A percentile compares a stretch with the other conserved stretches of the same genome.
Evolutionary conservation across 1,140 invertebrate genomes (phyloP).

Genomic region (Penaeus japonicus): DNA sequence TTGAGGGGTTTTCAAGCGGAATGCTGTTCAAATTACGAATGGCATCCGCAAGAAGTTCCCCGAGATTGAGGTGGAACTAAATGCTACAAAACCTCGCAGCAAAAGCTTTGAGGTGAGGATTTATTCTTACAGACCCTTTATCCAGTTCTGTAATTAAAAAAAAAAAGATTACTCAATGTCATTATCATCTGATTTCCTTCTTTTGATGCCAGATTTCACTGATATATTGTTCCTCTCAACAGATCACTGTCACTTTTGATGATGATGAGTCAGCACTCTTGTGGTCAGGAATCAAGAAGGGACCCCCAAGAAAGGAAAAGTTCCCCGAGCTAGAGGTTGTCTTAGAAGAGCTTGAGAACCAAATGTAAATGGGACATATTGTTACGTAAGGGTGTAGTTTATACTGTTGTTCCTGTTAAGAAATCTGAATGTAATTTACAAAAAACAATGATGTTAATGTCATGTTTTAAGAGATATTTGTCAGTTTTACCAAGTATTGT

Average conservation of each 20-base stretch:
- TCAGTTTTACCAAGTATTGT: too few relatives aligned
- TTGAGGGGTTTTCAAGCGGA: slow-evolving; percentile 47
- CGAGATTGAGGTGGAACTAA: slow-evolving; percentile 42
- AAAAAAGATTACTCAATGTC: background rate
- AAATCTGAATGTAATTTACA: too few relatives aligned
- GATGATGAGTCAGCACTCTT: slow-evolving; percentile 32
- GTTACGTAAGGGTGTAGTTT: too few relatives aligned
- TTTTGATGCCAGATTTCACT: background rate
- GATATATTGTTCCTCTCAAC: background rate
- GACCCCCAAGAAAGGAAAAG: slow-evolving; percentile 43
- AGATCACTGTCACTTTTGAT: slow-evolving; percentile 40
- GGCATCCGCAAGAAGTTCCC: slow-evolving; percentile 42
- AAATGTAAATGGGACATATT: background rate
- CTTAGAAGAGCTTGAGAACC: slow-evolving; percentile 13
- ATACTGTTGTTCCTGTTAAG: too few relatives aligned
- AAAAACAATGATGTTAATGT: too few relatives aligned
- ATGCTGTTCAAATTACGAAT: slow-evolving; percentile 39
- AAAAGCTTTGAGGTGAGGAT: slow-evolving; percentile 47
- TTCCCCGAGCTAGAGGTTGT: slow-evolving; percentile 29
- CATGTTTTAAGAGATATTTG: too few relatives aligned
- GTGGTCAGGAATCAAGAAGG: slow-evolving; percentile 39
- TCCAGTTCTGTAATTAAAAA: background rate
- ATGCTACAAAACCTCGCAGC: slow-evolving; percentile 36
- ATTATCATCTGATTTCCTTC: background rate
- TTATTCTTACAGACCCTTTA: background rate